A percentile compares a stretch with the other conserved stretches of the same genome.
These are phyloP conservation scores for Atherinosoma microstoma DNA, from an alignment of 2,797 vertebrate genomes.

Conservation along the genomic window DNA sequence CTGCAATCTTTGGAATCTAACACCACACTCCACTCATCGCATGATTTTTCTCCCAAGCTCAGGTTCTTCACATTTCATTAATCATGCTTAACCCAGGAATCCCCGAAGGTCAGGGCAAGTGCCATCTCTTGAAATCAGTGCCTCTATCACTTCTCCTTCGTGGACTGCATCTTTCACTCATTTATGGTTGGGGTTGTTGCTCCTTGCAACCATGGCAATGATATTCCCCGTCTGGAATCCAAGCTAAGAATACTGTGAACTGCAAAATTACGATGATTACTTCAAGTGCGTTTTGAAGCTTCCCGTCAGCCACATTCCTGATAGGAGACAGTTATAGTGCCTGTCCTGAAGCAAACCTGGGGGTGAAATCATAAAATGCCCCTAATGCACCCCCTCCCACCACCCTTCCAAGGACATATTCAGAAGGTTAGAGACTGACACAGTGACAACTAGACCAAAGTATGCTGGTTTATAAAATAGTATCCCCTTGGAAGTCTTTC, in stretches of 20 bases:
- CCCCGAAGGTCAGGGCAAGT: constrained; percentile 26
- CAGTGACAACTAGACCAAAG: background rate
- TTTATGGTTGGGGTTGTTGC: constrained; percentile 17
- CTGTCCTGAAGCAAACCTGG: constrained; percentile 55
- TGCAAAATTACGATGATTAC: constrained; percentile 16
- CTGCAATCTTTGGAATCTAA: constrained; percentile 53
- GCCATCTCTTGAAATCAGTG: constrained; percentile 22
- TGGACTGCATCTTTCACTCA: constrained; percentile 22
- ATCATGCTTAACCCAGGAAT: constrained; percentile 41
- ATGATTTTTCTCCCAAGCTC: constrained; percentile 42
- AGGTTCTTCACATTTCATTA: constrained; percentile 66
- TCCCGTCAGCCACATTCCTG: constrained; percentile 24
- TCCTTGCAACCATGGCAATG: background rate
- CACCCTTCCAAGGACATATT: constrained; percentile 16
- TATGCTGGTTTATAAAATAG: no score
- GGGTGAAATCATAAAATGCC: constrained; percentile 45
- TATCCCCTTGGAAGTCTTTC: no score
- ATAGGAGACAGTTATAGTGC: constrained; percentile 43
- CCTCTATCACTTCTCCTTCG: constrained; percentile 12
- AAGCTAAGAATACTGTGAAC: constrained; percentile 5
- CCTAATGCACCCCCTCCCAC: background rate
- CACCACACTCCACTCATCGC: constrained; percentile 52
- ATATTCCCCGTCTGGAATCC: background rate
- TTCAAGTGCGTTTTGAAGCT: background rate
- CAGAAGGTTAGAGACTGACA: constrained; percentile 20